Base-by-base conservation (phyloP, 2,797 vertebrate species). In the Babyrousa celebensis region DNA sequence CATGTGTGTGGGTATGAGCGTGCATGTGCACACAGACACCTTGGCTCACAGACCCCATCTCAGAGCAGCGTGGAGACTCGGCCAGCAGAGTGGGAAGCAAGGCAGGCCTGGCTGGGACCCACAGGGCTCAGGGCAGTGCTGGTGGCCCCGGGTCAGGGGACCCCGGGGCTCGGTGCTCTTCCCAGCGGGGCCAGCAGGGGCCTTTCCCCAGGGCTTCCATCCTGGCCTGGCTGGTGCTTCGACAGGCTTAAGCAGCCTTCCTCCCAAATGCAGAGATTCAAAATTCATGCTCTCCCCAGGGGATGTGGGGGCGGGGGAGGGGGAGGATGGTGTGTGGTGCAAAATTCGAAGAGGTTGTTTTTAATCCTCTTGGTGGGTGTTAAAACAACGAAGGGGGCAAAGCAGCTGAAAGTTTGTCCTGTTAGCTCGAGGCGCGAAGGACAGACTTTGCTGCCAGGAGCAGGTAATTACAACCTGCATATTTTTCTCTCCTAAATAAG, bases 161-260 rank as follows among this genome's bases (percentile, higher is more conserved):
- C 6, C 3, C 0, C 6, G 16, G 21, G 17, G 40, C 11, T 8
- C 10, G 0, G 8, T 85, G 95, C 86, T 74, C 29, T 97, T 92
- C 95, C 58, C 0, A 1, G 43, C 1, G 1, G 67, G 92, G 27
- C 94, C 97, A 92, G 94, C 89, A 97, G 96, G 84, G 97, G 94
- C 40, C 60, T 94, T 95, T 85, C 67, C 88, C 78, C 36, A 48
- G 58, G 92, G 88, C 92, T 58, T 40, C 43, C 43, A 10, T 48
- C 36, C 36, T 20, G 4, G 12, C 18, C 29, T 1, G 2, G 11
- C 18, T 2, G 0, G 20, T 0, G 6, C 17, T 20, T 67, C 21
- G 6, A 8, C 29, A 32, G 43, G 74, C 67, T 82, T 85, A 71
- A 70, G 3, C 12, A 21, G n/a, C 21, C 68, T 74, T 40, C 29